These are phyloP conservation scores for Strigamia crassipes DNA, from an alignment of 2,888 invertebrate genomes.

Conservation along the genomic window DNA sequence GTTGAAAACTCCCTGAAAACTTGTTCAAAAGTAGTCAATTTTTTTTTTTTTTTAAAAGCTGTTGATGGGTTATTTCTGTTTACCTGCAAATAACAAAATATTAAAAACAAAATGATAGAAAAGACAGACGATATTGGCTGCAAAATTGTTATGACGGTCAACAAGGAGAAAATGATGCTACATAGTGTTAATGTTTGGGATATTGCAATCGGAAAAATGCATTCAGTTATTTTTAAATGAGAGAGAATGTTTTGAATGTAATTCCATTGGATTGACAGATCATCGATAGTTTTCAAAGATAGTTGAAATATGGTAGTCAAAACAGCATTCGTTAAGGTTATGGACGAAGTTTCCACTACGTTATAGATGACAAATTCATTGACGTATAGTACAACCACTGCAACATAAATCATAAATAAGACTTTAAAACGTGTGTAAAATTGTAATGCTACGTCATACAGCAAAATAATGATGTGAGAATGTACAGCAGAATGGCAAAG, in stretches of 20 bases:
- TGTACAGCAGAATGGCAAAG: constrained; percentile 4
- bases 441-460: neutral
- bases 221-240: constrained; percentile 27
- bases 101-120: neutral
- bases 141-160: neutral
- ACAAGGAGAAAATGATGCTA: neutral
- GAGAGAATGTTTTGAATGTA: constrained; percentile 13
- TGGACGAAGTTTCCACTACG: neutral
- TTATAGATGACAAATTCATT: constrained; percentile 13
- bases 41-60: too few species aligned
- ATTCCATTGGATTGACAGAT: neutral
- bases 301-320: constrained; percentile 14
- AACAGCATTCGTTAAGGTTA: neutral
- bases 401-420: neutral
- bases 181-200: neutral
- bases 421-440: too few species aligned
- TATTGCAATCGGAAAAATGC: constrained; percentile 16
- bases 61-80: neutral
- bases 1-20: constrained; percentile 3
- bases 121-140: neutral
- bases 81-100: neutral
- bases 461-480: constrained; percentile 22
- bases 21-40: neutral
- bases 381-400: constrained; percentile 28
- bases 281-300: neutral